These are phyloP conservation scores for Agrotis clavis DNA, from an alignment of 2,888 invertebrate genomes.

Conservation along the genomic window DNA sequence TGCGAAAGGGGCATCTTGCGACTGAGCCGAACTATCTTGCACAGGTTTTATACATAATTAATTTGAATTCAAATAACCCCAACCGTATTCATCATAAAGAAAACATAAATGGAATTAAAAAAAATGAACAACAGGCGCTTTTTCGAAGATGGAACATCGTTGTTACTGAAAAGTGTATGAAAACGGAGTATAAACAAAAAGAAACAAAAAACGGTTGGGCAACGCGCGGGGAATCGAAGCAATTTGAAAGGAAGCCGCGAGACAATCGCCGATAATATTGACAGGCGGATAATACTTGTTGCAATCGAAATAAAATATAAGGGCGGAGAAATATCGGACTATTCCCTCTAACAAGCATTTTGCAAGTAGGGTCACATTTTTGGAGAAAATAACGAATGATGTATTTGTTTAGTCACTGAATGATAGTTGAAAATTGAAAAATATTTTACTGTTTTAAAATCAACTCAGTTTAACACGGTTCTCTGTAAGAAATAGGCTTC, in stretches of 20 bases:
- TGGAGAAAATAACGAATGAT: background rate
- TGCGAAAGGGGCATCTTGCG: too few species aligned
- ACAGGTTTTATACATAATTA: background rate
- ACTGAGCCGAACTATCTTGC: background rate
- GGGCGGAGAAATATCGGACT: constrained; percentile 70
- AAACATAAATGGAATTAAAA: background rate
- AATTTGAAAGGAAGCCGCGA: constrained; percentile 78
- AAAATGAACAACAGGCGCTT: background rate
- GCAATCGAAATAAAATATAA: constrained; percentile 82
- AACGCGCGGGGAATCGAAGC: constrained; percentile 75
- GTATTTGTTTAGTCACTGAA: background rate
- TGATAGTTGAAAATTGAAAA: background rate
- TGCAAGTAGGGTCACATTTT: constrained; percentile 68
- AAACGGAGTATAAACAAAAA: constrained; percentile 61
- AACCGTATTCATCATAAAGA: background rate
- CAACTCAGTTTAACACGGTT: too few species aligned
- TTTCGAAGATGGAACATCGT: constrained; percentile 22
- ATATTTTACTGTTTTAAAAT: background rate
- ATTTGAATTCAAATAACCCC: background rate
- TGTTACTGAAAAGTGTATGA: constrained; percentile 45
- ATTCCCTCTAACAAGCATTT: constrained; percentile 71
- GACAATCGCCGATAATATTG: constrained; percentile 86
- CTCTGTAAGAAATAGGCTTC: too few species aligned
- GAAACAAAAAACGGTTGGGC: constrained; percentile 68
- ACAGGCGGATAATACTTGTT: constrained; percentile 84